Evolutionary conservation across 2,797 vertebrate species (phyloP), one percentile per base, ranked within the genome.

Genomic region (Peromyscus attwateri): DNA sequence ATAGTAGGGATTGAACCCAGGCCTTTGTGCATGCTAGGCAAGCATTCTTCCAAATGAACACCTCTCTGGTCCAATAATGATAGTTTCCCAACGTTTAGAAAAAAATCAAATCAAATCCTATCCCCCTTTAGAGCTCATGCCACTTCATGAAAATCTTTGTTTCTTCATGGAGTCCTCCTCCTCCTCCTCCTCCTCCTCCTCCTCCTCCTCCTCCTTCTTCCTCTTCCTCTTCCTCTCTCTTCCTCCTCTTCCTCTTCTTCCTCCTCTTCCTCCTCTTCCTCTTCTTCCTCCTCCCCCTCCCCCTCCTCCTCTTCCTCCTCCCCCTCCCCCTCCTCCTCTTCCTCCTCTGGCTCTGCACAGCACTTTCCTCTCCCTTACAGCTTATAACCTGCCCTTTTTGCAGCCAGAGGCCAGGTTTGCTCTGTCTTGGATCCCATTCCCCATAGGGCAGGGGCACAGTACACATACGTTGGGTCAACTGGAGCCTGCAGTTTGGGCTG

Each of bases 71-170:
- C 3, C 40, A 68, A 70, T 52, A n/a, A 46, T 4, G 29, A 62
- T 60, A 60, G 13, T 29, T 34, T 57, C 7, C 12, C 34, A 55
- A 9, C 37, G 55, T 37, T 57, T 73, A 55, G 49, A 66, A 93
- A 70, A 80, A 34, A 84, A 95, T 62, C 25, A 29, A 62, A 40
- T 57, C 23, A 8, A 83, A n/a, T 73, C 31, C 25, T 68, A 27
- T 13, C n/a, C 27, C 21, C 43, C 57, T 95, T 94, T 70, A 94
- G 92, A 82, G 79, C 21, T 25, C n/a, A 31, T 43, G 62, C 11
- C 8, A 31, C 82, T 82, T 76, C 77, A 62, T 8, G 79, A 95
- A 91, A 52, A 11, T 68, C 52, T 79, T 64, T 83, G 75, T 92
- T 87, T 95, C 62, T 68, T 60, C 34, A 92, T 55, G 5, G 25